Percentiles rank a stretch among this genome's conserved stretches.
Conservation (phyloP, 1,140 invertebrate genomes). For the Drosophila subpulchrella region DNA sequence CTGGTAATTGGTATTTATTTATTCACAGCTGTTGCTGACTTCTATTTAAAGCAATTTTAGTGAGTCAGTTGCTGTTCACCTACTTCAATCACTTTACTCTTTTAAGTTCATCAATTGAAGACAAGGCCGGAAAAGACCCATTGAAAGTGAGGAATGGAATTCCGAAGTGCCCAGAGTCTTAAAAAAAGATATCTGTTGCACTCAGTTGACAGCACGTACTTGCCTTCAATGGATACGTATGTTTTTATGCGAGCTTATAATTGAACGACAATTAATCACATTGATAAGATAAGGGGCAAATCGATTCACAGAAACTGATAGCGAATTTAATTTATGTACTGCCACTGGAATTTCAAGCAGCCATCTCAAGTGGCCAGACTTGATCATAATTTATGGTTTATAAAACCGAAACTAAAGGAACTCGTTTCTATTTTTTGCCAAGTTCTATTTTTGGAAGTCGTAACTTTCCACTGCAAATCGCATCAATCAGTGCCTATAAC, state of each 20-base stretch:
- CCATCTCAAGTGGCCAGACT: slow-evolving; percentile 32
- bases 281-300: slow-evolving; percentile 34
- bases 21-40: slow-evolving; percentile 1
- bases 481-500: slow-evolving; percentile 34
- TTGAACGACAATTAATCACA: slow-evolving; percentile 58
- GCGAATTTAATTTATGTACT: slow-evolving; percentile 35
- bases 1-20: slow-evolving; percentile 7
- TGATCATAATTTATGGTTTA: slow-evolving; percentile 1
- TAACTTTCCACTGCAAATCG: slow-evolving; percentile 21
- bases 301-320: slow-evolving; percentile 33
- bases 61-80: slow-evolving; percentile 1
- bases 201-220: slow-evolving; percentile 24
- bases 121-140: slow-evolving; percentile 13
- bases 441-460: slow-evolving; percentile 28
- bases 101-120: slow-evolving; percentile 7
- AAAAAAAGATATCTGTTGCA: slow-evolving; percentile 23
- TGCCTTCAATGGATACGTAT: slow-evolving; percentile 34
- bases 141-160: slow-evolving; percentile 20
- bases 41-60: neutral
- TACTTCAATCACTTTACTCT: neutral
- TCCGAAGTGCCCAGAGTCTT: neutral
- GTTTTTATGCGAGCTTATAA: slow-evolving; percentile 17
- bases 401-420: neutral
- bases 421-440: neutral
- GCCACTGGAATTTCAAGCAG: slow-evolving; percentile 23